Evolutionary conservation across 2,113 vertebrate genomes (phyloP), one percentile per base, ranked within the genome.

Genomic region (Cephalopholis sonnerati): DNA sequence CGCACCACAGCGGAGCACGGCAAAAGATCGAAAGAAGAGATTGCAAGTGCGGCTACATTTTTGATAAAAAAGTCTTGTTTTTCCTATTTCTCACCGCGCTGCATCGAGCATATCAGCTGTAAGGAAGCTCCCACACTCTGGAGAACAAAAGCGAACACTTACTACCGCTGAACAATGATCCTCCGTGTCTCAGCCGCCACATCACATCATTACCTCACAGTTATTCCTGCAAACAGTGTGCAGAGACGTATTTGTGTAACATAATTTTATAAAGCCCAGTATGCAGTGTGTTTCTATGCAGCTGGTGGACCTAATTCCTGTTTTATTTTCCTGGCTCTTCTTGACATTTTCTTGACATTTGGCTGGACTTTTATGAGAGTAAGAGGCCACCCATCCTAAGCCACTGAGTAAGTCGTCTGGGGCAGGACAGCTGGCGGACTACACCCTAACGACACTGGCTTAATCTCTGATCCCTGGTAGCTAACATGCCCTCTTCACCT

Each of bases 401-500:
- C 59, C 76, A 74, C 27, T 24, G 51, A 82, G 54, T 65, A 65
- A 74, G 69, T 59, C 57, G 59, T 84, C 79, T 55, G 59, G 62
- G 61, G 66, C 54, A 55, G 53, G 44, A 86, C 83, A 90, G 81
- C 85, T 85, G 85, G 74, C 10, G 6, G 64, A 79, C 72, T 79
- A 57, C 59, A 62, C 51, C 62, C 58, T 69, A 29, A 17, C 25
- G 16, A 82, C 77, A 81, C 2, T 71, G 78, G 80, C 70, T 84
- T 90, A 90, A 87, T 86, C 86, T 83, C 79, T 79, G 62, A 86
- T 84, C 79, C 54, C 78, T 87, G 25, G 20, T 58, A 51, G 58
- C 62, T 54, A 64, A 61, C 73, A 24, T 74, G 48, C 7, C 69
- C 67, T 88, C 54, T 11, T 55, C 57, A 76, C 75, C 72, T 59